Evolutionary conservation across 1,140 invertebrate species (phyloP), one percentile per base, ranked within the genome.

Genomic region (Colletes latitarsis): DNA sequence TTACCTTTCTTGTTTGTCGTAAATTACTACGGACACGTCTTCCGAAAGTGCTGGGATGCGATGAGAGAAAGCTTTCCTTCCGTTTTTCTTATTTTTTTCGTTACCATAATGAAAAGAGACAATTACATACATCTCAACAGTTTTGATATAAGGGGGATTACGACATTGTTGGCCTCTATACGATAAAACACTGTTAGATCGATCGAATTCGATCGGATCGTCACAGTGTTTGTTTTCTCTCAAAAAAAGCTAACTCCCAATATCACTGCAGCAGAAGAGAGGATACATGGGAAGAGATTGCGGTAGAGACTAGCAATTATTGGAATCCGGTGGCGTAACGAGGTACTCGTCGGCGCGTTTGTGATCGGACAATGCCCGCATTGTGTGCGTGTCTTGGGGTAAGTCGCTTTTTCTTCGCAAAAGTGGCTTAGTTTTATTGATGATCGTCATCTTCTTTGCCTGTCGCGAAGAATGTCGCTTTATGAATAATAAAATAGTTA

Each of bases 361-460:
- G 94, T 99, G 98, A 91, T 98, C 97, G 90, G 96, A 97, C 77
- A 99, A 95, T 82, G 98, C 98, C 91, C 96, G 96, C 87, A 98
- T 96, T 52, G 97, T 99, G 90, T 96, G 96, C 82, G 96, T 95
- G 94, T 99, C 98, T 90, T 98, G 97, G 43, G 98, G 98, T 92
- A 99, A 94, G 93, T 99, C 98, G 17, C 98, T 99, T 94, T 99
- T 99, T 91, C 98, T 96, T 92, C 98, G 95, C 62, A 99, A 94
- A 83, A 99, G 94, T 43, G 97, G 97, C 93, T 98, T 98, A 76
- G 96, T 96, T 92, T 96, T 96, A 92, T 96, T 96, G 94, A 94
- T 84, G 75, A 92, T 94, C 75, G 89, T 90, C 85, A 91, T 91
- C 77, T 91, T 92, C 86, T 93, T 94, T 92, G 87, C 92, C 90